These are phyloP conservation scores for Myzus persicae DNA, from an alignment of 1,140 invertebrate genomes.

Conservation along the genomic window DNA sequence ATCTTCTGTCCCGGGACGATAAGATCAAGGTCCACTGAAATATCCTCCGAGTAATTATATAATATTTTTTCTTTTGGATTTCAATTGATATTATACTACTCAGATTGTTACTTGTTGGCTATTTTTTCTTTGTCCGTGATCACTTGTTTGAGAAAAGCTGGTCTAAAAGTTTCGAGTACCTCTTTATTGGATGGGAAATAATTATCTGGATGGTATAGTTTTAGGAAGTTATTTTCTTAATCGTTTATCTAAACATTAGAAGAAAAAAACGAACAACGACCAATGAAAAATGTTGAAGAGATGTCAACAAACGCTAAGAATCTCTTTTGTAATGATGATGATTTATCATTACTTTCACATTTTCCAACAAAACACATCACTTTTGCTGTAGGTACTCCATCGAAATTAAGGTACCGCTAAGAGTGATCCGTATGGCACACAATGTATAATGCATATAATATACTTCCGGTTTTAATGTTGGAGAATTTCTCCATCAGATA, in stretches of 20 bases:
- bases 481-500: neutral
- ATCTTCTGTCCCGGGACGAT: neutral
- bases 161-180: neutral
- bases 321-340: neutral
- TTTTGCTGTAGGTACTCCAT: neutral
- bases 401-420: neutral
- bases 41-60: neutral
- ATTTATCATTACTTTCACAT: neutral
- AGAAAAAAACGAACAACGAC: neutral
- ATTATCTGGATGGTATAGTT: neutral
- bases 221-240: neutral
- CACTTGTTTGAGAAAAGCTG: neutral
- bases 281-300: neutral
- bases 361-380: neutral
- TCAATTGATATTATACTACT: neutral
- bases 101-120: neutral
- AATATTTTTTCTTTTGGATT: neutral
- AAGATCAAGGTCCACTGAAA: neutral
- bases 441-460: too few relatives aligned
- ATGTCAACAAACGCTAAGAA: neutral
- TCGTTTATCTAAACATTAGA: neutral
- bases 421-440: neutral
- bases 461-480: too few relatives aligned
- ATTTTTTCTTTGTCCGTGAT: neutral
- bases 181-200: neutral